phyloP scores from a whole-genome alignment of 2,113 vertebrate genomes.

The Suricata suricatta region DNA sequence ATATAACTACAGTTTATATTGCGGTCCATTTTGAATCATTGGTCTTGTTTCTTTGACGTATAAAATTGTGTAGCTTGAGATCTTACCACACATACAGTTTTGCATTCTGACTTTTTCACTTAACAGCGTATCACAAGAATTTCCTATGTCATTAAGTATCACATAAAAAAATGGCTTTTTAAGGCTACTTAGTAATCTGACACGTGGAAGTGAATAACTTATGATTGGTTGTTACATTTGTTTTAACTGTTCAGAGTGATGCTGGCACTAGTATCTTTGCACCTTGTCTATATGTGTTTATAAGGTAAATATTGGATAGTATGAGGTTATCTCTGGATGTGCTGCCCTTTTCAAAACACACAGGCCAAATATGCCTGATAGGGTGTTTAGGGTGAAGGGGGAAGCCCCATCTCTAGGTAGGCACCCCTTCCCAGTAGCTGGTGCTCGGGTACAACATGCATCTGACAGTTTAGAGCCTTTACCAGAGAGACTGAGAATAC shows the following conservation, averaged over 20 bases:
- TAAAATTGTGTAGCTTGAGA: background rate
- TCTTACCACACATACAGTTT: background rate
- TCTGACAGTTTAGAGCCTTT: background rate
- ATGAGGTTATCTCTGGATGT: background rate
- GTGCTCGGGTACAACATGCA: background rate
- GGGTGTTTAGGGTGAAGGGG: too few relatives aligned
- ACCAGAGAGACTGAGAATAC: fast-evolving
- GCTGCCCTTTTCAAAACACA: background rate
- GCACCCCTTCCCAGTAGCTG: background rate
- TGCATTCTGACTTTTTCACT: background rate
- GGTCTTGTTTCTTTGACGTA: background rate
- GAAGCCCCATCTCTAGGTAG: background rate
- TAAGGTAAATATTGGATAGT: background rate
- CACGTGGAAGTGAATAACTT: background rate
- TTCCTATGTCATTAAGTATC: background rate
- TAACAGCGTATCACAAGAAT: background rate
- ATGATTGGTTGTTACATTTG: background rate
- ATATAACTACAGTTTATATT: background rate
- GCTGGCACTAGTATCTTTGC: background rate
- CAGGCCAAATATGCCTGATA: background rate
- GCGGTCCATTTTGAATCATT: background rate
- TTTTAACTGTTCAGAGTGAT: background rate
- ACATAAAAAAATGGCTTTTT: background rate
- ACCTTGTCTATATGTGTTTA: background rate
- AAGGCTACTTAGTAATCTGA: background rate